phyloP scores from a whole-genome alignment of 2,113 vertebrate species.

The Eptesicus fuscus region DNA sequence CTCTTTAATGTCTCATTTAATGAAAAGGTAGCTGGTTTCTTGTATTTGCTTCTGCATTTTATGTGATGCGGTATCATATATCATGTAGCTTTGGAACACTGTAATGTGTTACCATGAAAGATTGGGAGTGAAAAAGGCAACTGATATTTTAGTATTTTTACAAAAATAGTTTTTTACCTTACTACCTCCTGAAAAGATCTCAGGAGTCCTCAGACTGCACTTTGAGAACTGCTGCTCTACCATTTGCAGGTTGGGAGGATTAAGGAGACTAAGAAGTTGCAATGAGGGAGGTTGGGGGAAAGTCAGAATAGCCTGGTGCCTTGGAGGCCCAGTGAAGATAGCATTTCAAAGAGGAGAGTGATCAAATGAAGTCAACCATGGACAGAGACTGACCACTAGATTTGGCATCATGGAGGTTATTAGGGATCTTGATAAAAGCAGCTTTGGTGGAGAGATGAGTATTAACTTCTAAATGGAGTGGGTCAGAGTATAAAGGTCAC shows the following conservation, averaged over 20 bases:
- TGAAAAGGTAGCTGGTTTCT: neutral
- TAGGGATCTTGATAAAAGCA: neutral
- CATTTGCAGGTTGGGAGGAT: neutral
- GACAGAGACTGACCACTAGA: neutral
- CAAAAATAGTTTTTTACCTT: conserved; percentile 23
- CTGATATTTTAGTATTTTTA: conserved; percentile 13
- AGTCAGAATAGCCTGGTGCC: neutral
- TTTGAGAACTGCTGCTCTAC: neutral
- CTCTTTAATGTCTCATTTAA: neutral
- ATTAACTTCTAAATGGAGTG: neutral
- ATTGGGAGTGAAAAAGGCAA: conserved; percentile 30
- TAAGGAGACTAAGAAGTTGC: neutral
- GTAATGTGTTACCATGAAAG: neutral
- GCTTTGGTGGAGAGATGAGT: neutral
- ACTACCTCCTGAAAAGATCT: neutral
- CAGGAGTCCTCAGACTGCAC: neutral
- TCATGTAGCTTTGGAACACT: neutral
- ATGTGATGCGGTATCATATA: neutral
- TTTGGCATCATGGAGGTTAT: neutral
- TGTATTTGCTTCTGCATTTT: neutral
- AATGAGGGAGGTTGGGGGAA: neutral
- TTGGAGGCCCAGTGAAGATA: neutral
- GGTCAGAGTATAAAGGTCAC: neutral
- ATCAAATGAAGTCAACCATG: neutral
- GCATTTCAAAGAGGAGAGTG: neutral